Base-by-base conservation (phyloP, 2,888 invertebrate genomes). In the Thumatha senex region DNA sequence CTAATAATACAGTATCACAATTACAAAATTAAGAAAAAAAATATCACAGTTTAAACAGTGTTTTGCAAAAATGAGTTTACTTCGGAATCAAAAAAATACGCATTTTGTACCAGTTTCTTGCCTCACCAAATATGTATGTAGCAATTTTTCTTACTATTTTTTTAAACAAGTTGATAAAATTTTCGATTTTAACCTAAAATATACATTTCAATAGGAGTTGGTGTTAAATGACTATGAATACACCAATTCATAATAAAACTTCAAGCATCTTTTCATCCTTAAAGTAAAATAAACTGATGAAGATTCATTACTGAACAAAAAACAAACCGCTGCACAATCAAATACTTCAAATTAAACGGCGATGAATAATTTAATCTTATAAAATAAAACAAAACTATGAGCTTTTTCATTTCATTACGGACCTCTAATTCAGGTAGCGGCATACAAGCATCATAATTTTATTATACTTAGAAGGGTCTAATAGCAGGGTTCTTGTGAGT, bases 341-440 rank as follows among this genome's bases (percentile, higher is more conserved):
- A 29, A 35, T 18, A 13, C 12, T 4, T 12, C 12, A n/a, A n/a
- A 10, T 35, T 40, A 40, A 34, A 29, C 29, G 29, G 35, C 43
- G 43, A 11, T 43, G 1, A 10, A 18, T 13, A 11, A 7, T 12
- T 24, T 12, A 43, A 24, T 13, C n/a, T 18, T 40, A 15, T 18
- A 44, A 45, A 52, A 36, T 18, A 45, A 52, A 52, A 36, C 7
- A 4, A 36, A 48, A 36, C 7, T 4, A 36, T 3, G 15, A 38
- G 33, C 1, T 35, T 42, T 24, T 40, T 39, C 39, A 14, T 47
- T 52, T 40, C 15, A 51, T 53, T 54, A 51, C 50, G 49, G 54
- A 49, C 24, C 58, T 42, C 53, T 48, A 58, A 58, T 51, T 54
- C 68, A 68, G 68, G 68, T 68, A 68, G 68, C 63, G 34, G 35